phyloP scores from a whole-genome alignment of 1,140 invertebrate genomes.

The Macrobrachium nipponense region DNA sequence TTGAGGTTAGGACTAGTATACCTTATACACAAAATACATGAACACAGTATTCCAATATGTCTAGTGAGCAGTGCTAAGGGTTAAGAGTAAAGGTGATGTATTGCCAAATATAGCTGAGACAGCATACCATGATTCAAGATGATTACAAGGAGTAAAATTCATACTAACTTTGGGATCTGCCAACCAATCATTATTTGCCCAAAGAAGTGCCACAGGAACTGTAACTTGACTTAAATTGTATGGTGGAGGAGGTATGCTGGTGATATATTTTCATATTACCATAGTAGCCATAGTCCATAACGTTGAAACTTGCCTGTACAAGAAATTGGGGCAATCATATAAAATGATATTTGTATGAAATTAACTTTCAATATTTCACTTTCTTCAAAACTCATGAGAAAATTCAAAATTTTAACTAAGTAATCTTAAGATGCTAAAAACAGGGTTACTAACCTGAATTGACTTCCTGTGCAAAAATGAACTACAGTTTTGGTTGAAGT shows the following conservation, averaged over 20 bases:
- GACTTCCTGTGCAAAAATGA: conserved; percentile 81
- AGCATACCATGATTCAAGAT: background rate
- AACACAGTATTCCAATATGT: too few species aligned
- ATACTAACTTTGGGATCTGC: conserved; percentile 66
- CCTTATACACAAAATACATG: too few species aligned
- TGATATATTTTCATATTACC: conserved; percentile 70
- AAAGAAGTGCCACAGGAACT: conserved; percentile 74
- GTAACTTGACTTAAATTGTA: conserved; percentile 73
- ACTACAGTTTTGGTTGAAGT: conserved; percentile 82
- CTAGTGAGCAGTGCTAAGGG: too few species aligned
- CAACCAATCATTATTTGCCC: conserved; percentile 74
- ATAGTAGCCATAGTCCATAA: conserved; percentile 68
- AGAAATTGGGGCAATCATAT: background rate
- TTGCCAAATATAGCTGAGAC: too few species aligned
- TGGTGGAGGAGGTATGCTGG: conserved; percentile 69
- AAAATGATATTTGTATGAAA: background rate
- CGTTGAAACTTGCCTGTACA: conserved; percentile 64
- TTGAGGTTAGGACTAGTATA: too few species aligned
- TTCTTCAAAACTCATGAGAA: background rate
- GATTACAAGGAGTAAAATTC: background rate
- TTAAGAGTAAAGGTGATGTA: too few species aligned
- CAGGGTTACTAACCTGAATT: conserved; percentile 69
- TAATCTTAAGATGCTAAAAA: background rate
- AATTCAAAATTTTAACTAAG: background rate
- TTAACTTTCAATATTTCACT: background rate